Evolutionary conservation across 2,113 vertebrate genomes (phyloP).

Genomic region (Ptilonorhynchus violaceus): DNA sequence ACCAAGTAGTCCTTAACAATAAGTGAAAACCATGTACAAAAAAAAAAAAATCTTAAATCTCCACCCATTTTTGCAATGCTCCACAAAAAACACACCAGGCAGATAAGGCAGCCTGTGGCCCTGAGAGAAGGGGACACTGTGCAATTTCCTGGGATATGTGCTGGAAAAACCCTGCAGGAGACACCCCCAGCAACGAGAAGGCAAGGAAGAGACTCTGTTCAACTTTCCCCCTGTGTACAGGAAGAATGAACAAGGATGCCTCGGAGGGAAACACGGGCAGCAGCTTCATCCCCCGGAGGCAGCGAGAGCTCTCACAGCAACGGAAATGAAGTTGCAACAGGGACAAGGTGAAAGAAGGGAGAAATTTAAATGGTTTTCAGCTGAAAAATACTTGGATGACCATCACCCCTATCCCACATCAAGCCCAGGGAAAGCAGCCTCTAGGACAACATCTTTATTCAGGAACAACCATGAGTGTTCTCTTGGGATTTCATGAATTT

Average conservation of each 20-base stretch:
- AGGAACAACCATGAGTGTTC: background rate
- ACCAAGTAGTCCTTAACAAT: background rate
- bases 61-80: background rate
- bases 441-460: background rate
- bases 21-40: accelerated
- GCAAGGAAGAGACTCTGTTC: background rate
- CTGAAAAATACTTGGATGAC: background rate
- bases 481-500: background rate
- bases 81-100: background rate
- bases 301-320: background rate
- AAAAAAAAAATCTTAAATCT: background rate
- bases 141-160: background rate
- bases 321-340: background rate
- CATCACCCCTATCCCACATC: background rate
- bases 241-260: background rate
- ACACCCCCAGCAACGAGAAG: background rate
- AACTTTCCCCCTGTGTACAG: background rate
- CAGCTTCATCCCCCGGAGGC: background rate
- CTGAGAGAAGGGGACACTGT: accelerated
- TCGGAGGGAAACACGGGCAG: accelerated
- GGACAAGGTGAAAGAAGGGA: background rate
- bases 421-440: background rate
- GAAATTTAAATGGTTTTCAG: background rate
- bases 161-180: background rate
- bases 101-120: background rate